These are phyloP conservation scores for Paramisgurnus dabryanus DNA, from an alignment of 2,113 vertebrate genomes.

Conservation along the genomic window DNA sequence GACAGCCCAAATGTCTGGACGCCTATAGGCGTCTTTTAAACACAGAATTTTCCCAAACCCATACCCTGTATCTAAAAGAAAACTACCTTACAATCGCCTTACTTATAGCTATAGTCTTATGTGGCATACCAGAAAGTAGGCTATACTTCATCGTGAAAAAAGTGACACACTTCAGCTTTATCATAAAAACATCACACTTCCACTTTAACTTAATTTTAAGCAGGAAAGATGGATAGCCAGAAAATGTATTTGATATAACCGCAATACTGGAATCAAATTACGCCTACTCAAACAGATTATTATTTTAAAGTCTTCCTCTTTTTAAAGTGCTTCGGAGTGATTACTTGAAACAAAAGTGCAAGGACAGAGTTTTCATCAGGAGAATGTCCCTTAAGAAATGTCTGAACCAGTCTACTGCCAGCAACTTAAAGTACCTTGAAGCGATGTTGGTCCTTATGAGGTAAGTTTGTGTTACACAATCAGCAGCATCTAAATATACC, in stretches of 20 bases:
- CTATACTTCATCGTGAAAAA: no score
- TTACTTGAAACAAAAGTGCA: neutral
- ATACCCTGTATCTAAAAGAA: no score
- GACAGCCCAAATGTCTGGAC: no score
- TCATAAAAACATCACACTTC: neutral
- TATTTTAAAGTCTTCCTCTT: constrained; percentile 2
- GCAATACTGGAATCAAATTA: neutral
- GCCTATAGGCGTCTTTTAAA: no score
- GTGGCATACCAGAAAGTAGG: no score
- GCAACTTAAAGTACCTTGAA: neutral
- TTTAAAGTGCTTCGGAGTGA: constrained; percentile 14
- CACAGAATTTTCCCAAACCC: no score
- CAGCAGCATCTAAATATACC: constrained; percentile 36
- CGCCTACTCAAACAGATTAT: constrained; percentile 13
- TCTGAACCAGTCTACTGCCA: no score
- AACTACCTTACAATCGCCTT: no score
- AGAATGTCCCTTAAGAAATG: neutral
- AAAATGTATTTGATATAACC: constrained; percentile 19
- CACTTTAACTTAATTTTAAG: constrained; percentile 14
- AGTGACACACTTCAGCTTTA: no score
- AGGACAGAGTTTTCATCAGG: constrained; percentile 21
- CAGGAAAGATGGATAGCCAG: neutral
- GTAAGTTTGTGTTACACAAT: constrained; percentile 22
- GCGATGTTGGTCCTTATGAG: neutral
- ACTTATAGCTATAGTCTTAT: no score